Percentiles rank a stretch among this genome's conserved stretches.
Evolutionary conservation across 2,113 vertebrate genomes (phyloP).

Genomic region (Solea senegalensis): DNA sequence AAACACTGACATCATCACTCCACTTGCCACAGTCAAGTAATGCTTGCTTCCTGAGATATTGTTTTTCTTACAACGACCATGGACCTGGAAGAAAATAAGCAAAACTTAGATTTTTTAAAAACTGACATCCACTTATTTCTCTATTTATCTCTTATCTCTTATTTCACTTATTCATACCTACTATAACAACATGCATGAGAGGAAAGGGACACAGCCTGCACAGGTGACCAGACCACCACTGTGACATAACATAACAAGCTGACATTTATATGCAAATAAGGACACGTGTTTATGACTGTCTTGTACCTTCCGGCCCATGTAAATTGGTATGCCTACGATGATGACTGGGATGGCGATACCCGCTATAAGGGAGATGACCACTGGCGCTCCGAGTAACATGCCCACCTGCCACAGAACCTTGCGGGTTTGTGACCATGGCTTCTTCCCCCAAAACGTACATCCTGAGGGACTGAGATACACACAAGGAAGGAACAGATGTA

Average conservation of each 20-base stretch:
- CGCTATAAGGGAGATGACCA: conserved; percentile 87
- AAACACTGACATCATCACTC: conserved; percentile 87
- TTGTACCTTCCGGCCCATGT: conserved; percentile 88
- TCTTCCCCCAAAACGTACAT: conserved; percentile 92
- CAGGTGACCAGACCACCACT: not conserved
- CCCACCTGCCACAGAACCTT: conserved; percentile 91
- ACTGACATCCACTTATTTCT: not conserved
- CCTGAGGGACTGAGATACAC: conserved; percentile 85
- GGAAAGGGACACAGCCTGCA: not conserved
- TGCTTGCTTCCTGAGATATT: conserved; percentile 89
- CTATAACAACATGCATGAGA: conserved; percentile 8
- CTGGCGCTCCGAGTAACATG: conserved; percentile 88
- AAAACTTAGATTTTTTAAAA: conserved; percentile 12
- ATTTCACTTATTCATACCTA: conserved; percentile 6
- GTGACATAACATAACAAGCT: not conserved
- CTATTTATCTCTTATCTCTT: conserved; percentile 8
- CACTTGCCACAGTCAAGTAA: conserved; percentile 88
- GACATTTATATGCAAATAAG: no score
- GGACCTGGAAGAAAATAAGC: conserved; percentile 76
- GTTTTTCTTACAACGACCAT: conserved; percentile 89
- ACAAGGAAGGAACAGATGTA: not conserved
- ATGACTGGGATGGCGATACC: conserved; percentile 90
- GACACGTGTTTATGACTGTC: not conserved
- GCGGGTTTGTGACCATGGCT: conserved; percentile 87
- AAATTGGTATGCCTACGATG: conserved; percentile 89